Percentiles rank a stretch among this genome's conserved stretches.
Conservation (phyloP, 2,113 vertebrate species). For the Microcebus ravelobensis region DNA sequence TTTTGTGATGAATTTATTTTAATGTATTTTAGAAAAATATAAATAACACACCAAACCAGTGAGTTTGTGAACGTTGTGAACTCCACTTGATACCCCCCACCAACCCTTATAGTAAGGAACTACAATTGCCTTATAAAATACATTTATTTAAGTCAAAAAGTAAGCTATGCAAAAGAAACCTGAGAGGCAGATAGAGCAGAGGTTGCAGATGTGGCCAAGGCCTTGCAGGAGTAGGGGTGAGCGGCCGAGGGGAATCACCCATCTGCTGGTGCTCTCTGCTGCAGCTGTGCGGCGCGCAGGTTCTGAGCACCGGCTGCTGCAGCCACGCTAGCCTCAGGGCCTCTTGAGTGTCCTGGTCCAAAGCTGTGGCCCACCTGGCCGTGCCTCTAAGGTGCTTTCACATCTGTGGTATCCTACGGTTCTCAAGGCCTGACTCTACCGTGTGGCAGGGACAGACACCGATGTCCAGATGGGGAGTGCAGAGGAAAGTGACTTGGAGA, state of each 20-base stretch:
- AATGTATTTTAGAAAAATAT: neutral
- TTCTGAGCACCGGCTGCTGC: neutral
- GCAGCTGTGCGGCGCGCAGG: neutral
- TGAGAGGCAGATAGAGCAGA: neutral
- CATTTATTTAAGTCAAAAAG: neutral
- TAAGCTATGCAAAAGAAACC: neutral
- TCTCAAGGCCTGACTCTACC: neutral
- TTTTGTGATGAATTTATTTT: conserved; percentile 2
- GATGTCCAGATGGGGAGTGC: neutral
- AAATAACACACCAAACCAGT: neutral
- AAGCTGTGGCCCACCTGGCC: neutral
- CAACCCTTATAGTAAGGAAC: neutral
- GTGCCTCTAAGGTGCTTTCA: neutral
- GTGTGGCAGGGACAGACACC: neutral
- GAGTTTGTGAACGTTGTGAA: neutral
- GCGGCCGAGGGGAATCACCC: neutral
- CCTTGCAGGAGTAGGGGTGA: neutral
- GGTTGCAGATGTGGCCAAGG: no score
- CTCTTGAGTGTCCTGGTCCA: neutral
- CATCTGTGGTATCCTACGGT: neutral
- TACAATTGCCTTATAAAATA: neutral
- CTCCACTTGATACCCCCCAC: neutral
- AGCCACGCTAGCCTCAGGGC: neutral
- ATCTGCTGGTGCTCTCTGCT: neutral
- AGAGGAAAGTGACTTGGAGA: neutral